Conservation (phyloP, 2,113 vertebrate genomes). For the Rhynchomys soricoides region DNA sequence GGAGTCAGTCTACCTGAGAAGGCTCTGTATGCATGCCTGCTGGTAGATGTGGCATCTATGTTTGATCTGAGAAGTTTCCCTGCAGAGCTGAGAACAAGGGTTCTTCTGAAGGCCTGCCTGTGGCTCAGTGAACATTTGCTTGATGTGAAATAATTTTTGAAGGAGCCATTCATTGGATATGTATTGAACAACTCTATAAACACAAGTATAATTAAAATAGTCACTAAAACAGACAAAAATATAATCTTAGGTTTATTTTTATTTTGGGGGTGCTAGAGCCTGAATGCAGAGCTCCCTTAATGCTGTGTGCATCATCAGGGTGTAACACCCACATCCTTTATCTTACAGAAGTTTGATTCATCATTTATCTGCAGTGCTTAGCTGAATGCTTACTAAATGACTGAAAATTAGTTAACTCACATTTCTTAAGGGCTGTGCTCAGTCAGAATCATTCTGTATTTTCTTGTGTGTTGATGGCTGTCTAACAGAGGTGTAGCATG, state of each 20-base stretch:
- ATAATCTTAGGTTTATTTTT: background rate
- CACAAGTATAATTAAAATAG: background rate
- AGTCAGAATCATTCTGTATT: background rate
- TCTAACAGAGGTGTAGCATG: background rate
- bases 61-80: background rate
- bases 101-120: conserved; percentile 23
- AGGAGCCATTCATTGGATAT: conserved; percentile 24
- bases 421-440: background rate
- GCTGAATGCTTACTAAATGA: conserved; percentile 48
- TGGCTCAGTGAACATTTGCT: conserved; percentile 41
- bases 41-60: background rate
- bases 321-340: no score
- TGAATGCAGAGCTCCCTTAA: background rate
- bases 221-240: background rate
- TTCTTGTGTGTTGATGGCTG: background rate
- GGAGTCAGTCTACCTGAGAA: background rate
- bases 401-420: background rate
- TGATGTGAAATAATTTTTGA: conserved; percentile 20
- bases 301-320: background rate
- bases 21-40: background rate
- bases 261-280: no score
- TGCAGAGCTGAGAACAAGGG: background rate
- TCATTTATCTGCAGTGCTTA: background rate
- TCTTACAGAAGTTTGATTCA: background rate
- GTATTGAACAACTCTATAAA: conserved; percentile 47